Conservation (phyloP, 2,888 invertebrate genomes). For the Acronicta leporina region DNA sequence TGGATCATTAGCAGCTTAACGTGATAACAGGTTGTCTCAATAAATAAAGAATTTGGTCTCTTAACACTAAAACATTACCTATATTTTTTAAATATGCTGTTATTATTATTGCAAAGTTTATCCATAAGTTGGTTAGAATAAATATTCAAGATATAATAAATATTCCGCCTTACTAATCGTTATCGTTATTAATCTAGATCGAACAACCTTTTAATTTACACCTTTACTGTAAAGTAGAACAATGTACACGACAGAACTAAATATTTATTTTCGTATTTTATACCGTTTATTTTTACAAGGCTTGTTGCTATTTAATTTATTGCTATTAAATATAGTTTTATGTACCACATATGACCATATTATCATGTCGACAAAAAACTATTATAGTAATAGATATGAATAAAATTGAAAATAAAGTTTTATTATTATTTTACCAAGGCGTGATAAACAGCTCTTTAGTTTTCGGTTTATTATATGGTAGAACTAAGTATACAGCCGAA, state of each 20-base stretch:
- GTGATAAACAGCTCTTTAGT: conserved; percentile 32
- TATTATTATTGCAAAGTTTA: no score
- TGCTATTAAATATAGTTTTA: conserved; percentile 11
- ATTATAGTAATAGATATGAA: background rate
- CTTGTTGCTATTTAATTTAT: conserved; percentile 24
- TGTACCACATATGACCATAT: conserved; percentile 1
- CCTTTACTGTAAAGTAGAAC: conserved; percentile 28
- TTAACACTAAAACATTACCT: no score
- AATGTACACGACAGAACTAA: conserved; percentile 26
- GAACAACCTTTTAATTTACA: conserved; percentile 34
- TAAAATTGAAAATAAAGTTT: background rate
- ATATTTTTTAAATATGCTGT: no score
- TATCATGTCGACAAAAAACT: conserved; percentile 4
- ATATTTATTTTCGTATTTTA: conserved; percentile 20
- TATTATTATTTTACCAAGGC: conserved; percentile 7
- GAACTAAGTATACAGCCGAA: conserved; percentile 43
- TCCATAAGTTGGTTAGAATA: background rate
- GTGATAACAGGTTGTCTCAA: no score
- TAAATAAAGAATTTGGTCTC: no score
- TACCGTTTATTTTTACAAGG: conserved; percentile 23
- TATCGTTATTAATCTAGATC: conserved; percentile 11
- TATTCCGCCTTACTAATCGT: conserved; percentile 8
- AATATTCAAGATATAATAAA: conserved; percentile 6
- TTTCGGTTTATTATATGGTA: conserved; percentile 36
- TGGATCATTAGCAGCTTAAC: background rate